Evolutionary conservation across 2,797 vertebrate genomes (phyloP), one percentile per base, ranked within the genome.

Genomic region (Lindbergichthys nudifrons): DNA sequence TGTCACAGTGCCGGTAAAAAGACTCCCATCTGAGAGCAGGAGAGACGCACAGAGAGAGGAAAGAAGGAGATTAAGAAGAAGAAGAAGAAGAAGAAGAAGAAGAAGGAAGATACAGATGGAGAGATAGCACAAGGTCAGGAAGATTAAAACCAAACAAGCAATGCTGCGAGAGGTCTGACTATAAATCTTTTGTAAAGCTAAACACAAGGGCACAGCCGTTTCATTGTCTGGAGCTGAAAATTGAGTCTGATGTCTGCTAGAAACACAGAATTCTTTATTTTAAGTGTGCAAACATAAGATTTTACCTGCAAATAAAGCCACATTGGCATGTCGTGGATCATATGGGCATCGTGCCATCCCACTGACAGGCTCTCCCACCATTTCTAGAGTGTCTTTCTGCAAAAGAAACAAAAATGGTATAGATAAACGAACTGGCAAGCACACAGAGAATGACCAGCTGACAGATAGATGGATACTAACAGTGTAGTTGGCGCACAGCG

Each of bases 311-410:
- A 99, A 98, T 67, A 99, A 92, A 53, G 97, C 98, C 65, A 99
- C 97, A 2, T 99, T 99, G 89, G 96, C 97, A 0, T 99, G 97
- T 73, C 97, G 96, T 60, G 97, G 97, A 88, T 99, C 97, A 2
- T 99, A 98, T 0, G 97, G 97, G 88, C 97, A 99, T 0, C 97
- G 95, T 2, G 98, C 98, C 97, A 99, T 99, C 77, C 98, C 97
- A 0, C 97, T 97, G 87, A 98, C 95, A 66, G 95, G 94, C 92
- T 98, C 97, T 54, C 97, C 97, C 0, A 97, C 73, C 85, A 97
- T 95, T 79, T 97, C 96, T 36, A 99, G 93, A 1, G 95, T 96
- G 93, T 99, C 97, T 92, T 94, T 96, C 97, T 98, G 82, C 2
- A 89, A 76, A 73, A 36, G 60, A 56, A 59, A 69, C 21, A 42